A percentile compares a stretch with the other conserved stretches of the same genome.
Conservation (phyloP, 2,888 invertebrate species). For the Tridacna gigas region DNA sequence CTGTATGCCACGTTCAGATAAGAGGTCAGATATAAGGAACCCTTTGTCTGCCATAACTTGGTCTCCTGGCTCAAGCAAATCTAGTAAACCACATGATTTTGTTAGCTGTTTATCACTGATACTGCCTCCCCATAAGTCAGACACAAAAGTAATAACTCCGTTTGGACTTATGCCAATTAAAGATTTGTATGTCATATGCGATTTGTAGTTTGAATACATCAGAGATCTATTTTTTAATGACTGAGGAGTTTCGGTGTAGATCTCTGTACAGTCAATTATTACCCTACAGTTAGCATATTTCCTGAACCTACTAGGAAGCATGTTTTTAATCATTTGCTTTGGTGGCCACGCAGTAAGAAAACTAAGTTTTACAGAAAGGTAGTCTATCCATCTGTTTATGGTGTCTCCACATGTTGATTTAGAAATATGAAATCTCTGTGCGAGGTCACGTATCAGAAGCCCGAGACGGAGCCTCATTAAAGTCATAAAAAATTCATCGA, state of each 20-base stretch:
- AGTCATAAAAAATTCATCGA: constrained; percentile 49
- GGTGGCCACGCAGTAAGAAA: constrained; percentile 34
- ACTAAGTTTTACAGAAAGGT: constrained; percentile 25
- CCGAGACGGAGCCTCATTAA: constrained; percentile 50
- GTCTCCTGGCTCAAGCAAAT: constrained; percentile 58
- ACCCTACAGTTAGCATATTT: constrained; percentile 55
- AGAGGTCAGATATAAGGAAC: constrained; percentile 54
- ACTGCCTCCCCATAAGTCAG: constrained; percentile 57
- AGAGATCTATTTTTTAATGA: constrained; percentile 41
- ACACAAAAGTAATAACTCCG: constrained; percentile 57
- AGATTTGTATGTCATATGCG: background rate
- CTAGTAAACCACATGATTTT: constrained; percentile 41
- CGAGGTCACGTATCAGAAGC: constrained; percentile 40
- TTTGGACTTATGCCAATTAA: constrained; percentile 57
- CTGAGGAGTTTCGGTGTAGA: constrained; percentile 54
- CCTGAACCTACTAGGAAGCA: constrained; percentile 52
- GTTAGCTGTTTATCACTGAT: constrained; percentile 61
- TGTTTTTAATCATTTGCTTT: background rate
- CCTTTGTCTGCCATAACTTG: constrained; percentile 61
- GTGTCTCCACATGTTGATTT: constrained; percentile 34
- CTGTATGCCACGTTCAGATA: constrained; percentile 27
- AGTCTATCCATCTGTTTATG: constrained; percentile 33
- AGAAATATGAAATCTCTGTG: constrained; percentile 34
- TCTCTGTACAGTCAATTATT: constrained; percentile 66
- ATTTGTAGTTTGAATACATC: constrained; percentile 55